phyloP scores from a whole-genome alignment of 2,888 invertebrate genomes.

The Strigamia transsilvanica region DNA sequence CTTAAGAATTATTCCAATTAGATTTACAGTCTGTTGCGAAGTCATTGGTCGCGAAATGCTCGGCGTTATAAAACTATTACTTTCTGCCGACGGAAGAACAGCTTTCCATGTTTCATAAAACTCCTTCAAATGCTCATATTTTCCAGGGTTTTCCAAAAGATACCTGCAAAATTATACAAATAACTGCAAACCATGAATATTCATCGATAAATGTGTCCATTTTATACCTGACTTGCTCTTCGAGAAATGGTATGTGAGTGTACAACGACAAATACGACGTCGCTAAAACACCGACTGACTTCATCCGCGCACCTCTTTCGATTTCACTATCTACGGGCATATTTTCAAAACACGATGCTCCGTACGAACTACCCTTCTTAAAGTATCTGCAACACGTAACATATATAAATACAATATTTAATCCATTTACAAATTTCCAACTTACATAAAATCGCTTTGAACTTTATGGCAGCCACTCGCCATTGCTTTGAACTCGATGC shows the following conservation, averaged over 20 bases:
- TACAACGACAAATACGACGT: conserved; percentile 64
- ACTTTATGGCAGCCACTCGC: conserved; percentile 65
- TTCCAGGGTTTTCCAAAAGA: conserved; percentile 63
- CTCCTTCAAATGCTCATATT: conserved; percentile 62
- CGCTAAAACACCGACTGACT: conserved; percentile 65
- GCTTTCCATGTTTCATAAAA: conserved; percentile 63
- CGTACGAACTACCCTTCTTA: conserved; percentile 63
- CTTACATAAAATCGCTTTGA: conserved; percentile 65
- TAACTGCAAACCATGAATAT: too few species aligned
- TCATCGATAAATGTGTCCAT: not conserved
- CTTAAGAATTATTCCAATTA: not conserved
- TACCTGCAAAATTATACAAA: conserved; percentile 59
- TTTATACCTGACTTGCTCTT: conserved; percentile 64
- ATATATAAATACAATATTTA: conserved; percentile 3
- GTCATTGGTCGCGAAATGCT: conserved; percentile 2
- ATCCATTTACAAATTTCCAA: conserved; percentile 53
- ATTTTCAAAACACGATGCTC: conserved; percentile 65
- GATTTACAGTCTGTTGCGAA: not conserved
- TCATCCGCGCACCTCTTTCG: conserved; percentile 66
- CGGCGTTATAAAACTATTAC: not conserved
- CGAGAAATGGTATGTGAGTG: conserved; percentile 64
- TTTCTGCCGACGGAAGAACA: conserved; percentile 49
- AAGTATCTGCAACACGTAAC: conserved; percentile 62
- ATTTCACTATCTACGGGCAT: conserved; percentile 64
- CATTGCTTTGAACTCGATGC: conserved; percentile 66